A percentile compares a stretch with the other conserved stretches of the same genome.
phyloP scores from a whole-genome alignment of 2,113 vertebrate species.

The Sakesphorus luctuosus region DNA sequence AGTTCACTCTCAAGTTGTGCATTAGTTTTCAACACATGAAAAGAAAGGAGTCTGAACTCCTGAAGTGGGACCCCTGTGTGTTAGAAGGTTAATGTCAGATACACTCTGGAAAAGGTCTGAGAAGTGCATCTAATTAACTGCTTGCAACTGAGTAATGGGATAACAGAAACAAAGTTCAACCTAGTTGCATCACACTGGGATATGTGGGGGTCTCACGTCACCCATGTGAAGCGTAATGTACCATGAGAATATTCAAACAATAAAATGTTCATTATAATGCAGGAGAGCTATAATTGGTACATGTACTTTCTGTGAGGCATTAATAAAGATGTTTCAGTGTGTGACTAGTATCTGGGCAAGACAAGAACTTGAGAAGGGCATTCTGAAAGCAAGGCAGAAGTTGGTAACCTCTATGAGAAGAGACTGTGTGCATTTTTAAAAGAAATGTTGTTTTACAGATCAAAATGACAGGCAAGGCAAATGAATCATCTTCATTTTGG shows the following conservation, averaged over 20 bases:
- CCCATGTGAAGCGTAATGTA: background rate
- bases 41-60: background rate
- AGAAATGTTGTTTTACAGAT: background rate
- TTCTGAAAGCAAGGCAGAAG: background rate
- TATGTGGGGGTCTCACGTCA: background rate
- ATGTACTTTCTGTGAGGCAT: background rate
- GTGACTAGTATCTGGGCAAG: background rate
- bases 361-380: background rate
- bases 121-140: background rate
- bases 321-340: background rate
- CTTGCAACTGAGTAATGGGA: background rate
- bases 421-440: background rate
- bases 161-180: background rate
- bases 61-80: fast-evolving
- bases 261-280: background rate
- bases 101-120: background rate
- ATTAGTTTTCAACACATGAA: background rate
- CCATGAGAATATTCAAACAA: background rate
- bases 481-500: background rate
- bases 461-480: background rate
- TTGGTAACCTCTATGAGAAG: background rate
- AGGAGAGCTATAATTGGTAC: background rate
- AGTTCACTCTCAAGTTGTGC: background rate
- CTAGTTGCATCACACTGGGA: background rate
- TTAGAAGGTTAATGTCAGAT: background rate